Base-by-base conservation (phyloP, 2,888 invertebrate species). In the Drosophila formosana region DNA sequence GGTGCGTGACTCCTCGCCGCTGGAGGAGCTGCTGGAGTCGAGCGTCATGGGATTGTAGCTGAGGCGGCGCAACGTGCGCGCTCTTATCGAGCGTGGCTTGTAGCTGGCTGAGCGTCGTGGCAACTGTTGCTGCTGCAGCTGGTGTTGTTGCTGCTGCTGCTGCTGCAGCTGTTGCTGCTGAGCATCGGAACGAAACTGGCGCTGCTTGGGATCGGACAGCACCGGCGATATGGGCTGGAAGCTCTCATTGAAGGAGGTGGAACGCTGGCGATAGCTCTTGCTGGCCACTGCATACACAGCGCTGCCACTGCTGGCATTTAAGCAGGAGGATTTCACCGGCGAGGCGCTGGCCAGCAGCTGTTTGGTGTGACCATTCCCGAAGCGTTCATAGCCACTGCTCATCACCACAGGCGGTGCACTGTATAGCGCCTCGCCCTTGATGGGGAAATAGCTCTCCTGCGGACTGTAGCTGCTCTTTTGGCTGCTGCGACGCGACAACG, bases 11-110 rank as follows among this genome's bases (percentile, higher is more conserved):
- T 94, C 93, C 72, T 94, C 94, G 71, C 92, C 93, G 26, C 94
- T 94, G 41, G 94, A 94, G 66, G 93, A 93, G 61, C 93, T 93
- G 60, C 93, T 93, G 28, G 93, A 93, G 75, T 93, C 93, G 62
- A 93, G 91, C 5, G 93, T 93, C 82, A 93, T 93, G 26, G 94
- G 94, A 91, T 94, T 94, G 81, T 94, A 94, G 72, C 94, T 94
- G 72, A 94, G 92, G 9, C 94, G 91, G 3, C 91, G 83, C 61
- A 92, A 69, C 45, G 94, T 94, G 45, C 94, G 92, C 56, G 94
- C 94, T 55, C 93, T 92, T 41, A 94, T 92, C 49, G 94, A 94
- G 52, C 93, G 93, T 9, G 93, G 92, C 55, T 92, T 93, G 70
- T 91, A 92, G 11, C 87, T 78, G 3, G 85, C 78, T 3, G 78